These are phyloP conservation scores for Tromatobia lineatoria DNA, from an alignment of 2,888 invertebrate species.

Conservation along the genomic window DNA sequence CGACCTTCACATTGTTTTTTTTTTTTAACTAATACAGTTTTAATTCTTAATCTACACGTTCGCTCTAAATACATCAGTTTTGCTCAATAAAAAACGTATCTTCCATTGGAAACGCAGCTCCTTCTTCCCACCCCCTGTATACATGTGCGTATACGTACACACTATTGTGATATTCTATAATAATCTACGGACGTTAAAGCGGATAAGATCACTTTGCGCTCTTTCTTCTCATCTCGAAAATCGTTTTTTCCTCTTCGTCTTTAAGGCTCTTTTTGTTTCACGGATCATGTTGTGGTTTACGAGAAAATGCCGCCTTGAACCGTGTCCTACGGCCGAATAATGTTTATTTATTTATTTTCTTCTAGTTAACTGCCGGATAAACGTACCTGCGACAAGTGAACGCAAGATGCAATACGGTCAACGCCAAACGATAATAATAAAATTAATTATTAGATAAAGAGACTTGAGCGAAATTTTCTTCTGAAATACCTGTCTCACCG, in stretches of 20 bases:
- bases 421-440: not conserved
- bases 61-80: constrained; percentile 48
- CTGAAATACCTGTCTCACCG: not conserved
- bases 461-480: not conserved
- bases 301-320: constrained; percentile 37
- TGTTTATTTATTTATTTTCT: constrained; percentile 18
- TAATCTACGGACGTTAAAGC: constrained; percentile 82
- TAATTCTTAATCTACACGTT: constrained; percentile 56
- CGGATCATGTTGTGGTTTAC: constrained; percentile 33
- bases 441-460: not conserved
- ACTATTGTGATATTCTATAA: constrained; percentile 79
- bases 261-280: constrained; percentile 38
- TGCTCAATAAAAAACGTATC: constrained; percentile 72
- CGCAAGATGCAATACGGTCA: constrained; percentile 54
- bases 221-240: constrained; percentile 66
- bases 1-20: not conserved
- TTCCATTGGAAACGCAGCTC: constrained; percentile 73
- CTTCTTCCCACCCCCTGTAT: constrained; percentile 73
- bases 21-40: constrained; percentile 41
- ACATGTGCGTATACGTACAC: constrained; percentile 76
- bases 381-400: constrained; percentile 28
- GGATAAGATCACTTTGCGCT: constrained; percentile 82
- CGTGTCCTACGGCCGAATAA: not conserved
- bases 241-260: constrained; percentile 48
- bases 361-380: constrained; percentile 32